These are phyloP conservation scores for Sisyra nigra DNA, from an alignment of 2,888 invertebrate species.

Conservation along the genomic window DNA sequence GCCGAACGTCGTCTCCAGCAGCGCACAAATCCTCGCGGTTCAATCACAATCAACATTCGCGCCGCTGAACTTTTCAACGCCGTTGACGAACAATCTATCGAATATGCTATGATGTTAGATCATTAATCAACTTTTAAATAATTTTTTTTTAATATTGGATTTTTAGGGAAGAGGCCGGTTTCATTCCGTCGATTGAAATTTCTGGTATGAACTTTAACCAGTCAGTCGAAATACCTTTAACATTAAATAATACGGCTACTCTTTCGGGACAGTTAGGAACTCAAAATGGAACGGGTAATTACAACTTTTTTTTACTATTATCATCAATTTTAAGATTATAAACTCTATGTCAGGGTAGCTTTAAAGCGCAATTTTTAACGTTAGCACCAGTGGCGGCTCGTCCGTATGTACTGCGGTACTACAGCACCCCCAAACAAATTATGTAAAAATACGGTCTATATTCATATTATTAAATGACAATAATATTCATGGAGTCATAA, in stretches of 20 bases:
- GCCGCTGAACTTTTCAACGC: constrained; percentile 83
- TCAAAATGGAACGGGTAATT: constrained; percentile 69
- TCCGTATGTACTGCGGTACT: too few species aligned
- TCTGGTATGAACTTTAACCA: constrained; percentile 88
- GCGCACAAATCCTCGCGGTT: constrained; percentile 82
- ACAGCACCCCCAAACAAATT: too few species aligned
- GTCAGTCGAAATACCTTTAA: constrained; percentile 85
- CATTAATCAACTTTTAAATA: too few species aligned
- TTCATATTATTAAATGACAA: too few species aligned
- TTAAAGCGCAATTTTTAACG: too few species aligned
- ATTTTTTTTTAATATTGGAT: neutral
- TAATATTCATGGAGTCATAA: too few species aligned
- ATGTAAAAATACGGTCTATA: too few species aligned
- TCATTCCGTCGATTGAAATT: constrained; percentile 67
- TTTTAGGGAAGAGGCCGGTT: constrained; percentile 30
- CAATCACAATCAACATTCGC: constrained; percentile 73
- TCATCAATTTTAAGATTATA: too few species aligned
- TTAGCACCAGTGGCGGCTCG: too few species aligned
- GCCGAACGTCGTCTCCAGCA: constrained; percentile 80
- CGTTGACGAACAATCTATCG: constrained; percentile 57
- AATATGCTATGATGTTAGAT: constrained; percentile 21
- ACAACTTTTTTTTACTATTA: constrained; percentile 4
- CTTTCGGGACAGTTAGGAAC: constrained; percentile 69
- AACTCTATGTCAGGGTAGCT: too few species aligned
- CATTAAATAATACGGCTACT: constrained; percentile 67